Percentiles rank a stretch among this genome's conserved stretches.
phyloP scores from a whole-genome alignment of 1,140 invertebrate genomes.

The Globodera rostochiensis region DNA sequence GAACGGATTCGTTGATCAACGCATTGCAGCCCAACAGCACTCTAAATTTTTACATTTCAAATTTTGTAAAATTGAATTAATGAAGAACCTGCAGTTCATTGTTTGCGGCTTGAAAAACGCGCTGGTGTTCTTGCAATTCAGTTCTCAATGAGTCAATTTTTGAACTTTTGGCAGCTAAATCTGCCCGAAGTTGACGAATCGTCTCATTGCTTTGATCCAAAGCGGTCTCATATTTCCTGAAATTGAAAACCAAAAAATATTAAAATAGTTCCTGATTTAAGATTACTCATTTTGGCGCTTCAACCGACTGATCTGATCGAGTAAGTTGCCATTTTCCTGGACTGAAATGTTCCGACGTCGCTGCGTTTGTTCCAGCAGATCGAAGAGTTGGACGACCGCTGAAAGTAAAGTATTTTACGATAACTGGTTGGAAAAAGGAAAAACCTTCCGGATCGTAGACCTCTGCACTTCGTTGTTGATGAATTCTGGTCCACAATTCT shows the following conservation, averaged over 20 bases:
- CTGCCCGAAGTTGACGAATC: background rate
- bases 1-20: background rate
- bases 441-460: background rate
- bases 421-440: background rate
- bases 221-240: constrained; percentile 14
- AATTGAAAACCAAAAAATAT: background rate
- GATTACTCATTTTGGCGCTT: constrained; percentile 19
- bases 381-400: background rate
- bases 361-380: background rate
- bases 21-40: background rate
- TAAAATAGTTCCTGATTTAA: constrained; percentile 6
- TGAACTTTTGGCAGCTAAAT: background rate
- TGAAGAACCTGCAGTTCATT: constrained; percentile 19
- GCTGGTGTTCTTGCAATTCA: constrained; percentile 17
- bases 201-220: background rate
- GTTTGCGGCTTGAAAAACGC: background rate
- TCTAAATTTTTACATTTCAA: background rate
- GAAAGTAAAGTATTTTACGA: background rate
- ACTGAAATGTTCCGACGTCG: background rate
- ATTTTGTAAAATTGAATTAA: background rate
- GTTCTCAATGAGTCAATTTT: constrained; percentile 10
- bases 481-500: constrained; percentile 1
- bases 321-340: background rate
- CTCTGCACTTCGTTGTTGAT: background rate
- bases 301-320: background rate